Evolutionary conservation across 1,140 invertebrate species (phyloP).

Genomic region (Stegodyphus dumicola): DNA sequence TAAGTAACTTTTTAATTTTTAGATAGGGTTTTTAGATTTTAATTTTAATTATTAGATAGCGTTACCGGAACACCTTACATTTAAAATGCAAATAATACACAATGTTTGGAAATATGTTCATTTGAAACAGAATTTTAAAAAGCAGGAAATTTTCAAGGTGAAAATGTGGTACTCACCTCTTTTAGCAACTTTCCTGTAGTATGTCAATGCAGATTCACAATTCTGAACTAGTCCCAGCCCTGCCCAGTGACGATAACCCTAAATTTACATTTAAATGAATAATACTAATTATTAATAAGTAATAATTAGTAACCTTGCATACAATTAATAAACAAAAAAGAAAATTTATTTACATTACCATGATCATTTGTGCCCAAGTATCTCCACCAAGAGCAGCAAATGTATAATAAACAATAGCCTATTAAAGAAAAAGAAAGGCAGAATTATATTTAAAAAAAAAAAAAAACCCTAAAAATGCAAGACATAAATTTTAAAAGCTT

Average conservation of each 20-base stretch:
- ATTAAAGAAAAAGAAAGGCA: constrained; percentile 62
- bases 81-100: no score
- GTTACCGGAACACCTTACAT: no score
- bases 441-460: constrained; percentile 7
- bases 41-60: no score
- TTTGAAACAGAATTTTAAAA: no score
- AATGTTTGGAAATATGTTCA: no score
- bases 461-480: no score
- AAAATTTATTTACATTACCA: constrained; percentile 71
- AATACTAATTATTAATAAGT: not conserved
- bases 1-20: no score
- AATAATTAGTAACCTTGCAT: constrained; percentile 10
- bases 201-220: constrained; percentile 88
- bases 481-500: no score
- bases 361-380: constrained; percentile 92
- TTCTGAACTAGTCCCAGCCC: constrained; percentile 86
- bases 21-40: no score
- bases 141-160: no score
- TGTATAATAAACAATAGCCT: constrained; percentile 90
- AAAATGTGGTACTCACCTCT: constrained; percentile 72
- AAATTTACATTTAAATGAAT: not conserved
- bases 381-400: constrained; percentile 90
- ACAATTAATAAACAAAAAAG: not conserved
- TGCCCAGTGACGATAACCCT: constrained; percentile 81
- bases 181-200: constrained; percentile 89